phyloP scores from a whole-genome alignment of 2,888 invertebrate species.

The Chirona hameri region DNA sequence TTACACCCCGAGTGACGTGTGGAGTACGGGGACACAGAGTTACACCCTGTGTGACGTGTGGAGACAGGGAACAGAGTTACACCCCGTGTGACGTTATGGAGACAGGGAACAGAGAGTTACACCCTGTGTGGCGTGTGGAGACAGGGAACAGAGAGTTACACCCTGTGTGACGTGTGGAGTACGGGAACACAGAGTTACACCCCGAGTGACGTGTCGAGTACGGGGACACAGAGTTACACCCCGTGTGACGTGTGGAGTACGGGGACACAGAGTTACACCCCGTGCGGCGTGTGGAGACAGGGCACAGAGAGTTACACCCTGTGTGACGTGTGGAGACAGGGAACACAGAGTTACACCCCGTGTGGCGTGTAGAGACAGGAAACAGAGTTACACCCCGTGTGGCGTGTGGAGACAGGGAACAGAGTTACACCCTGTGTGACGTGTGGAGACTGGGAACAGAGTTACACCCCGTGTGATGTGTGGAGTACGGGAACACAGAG shows the following conservation, averaged over 20 bases:
- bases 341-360: not conserved
- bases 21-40: conserved; percentile 25
- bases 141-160: not conserved
- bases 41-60: too few relatives aligned
- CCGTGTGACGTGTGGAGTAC: conserved; percentile 39
- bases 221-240: not conserved
- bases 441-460: not conserved
- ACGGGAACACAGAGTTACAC: too few relatives aligned
- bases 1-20: conserved; percentile 36
- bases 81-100: not conserved
- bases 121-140: conserved; percentile 38
- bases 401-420: too few relatives aligned
- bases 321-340: not conserved
- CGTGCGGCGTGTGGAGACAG: too few relatives aligned
- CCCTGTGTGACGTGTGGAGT: too few relatives aligned
- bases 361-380: conserved; percentile 38
- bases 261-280: not conserved
- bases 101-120: not conserved
- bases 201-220: not conserved
- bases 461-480: too few relatives aligned
- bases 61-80: too few relatives aligned
- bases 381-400: not conserved
- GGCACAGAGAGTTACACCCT: too few relatives aligned
- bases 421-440: not conserved
- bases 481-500: not conserved